Percentiles rank a stretch among this genome's conserved stretches.
Evolutionary conservation across 2,113 vertebrate species (phyloP).

Genomic region (Elaphurus davidianus): DNA sequence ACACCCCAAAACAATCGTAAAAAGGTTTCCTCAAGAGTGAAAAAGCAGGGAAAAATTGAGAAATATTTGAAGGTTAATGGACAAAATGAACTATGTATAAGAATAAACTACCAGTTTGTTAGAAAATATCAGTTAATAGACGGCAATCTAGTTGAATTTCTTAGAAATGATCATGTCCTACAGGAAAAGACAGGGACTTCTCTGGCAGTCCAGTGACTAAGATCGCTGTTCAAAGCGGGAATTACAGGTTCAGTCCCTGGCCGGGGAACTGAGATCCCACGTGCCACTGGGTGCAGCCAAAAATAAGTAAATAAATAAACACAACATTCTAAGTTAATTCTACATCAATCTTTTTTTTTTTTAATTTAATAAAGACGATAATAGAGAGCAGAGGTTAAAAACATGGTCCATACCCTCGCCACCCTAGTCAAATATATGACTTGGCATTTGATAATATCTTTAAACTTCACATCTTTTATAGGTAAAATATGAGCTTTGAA

Average conservation of each 20-base stretch:
- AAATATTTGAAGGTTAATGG: background rate
- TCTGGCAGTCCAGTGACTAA: background rate
- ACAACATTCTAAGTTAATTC: background rate
- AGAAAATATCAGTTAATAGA: background rate
- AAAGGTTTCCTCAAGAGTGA: background rate
- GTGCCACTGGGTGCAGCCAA: background rate
- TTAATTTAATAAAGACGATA: background rate
- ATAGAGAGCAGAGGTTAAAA: background rate
- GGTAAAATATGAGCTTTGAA: background rate
- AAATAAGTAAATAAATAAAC: background rate
- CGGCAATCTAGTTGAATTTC: background rate
- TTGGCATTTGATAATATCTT: background rate
- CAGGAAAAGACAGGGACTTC: background rate
- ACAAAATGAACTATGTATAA: background rate
- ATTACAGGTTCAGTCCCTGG: background rate
- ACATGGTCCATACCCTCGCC: too few species aligned
- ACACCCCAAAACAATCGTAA: background rate
- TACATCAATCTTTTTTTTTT: background rate
- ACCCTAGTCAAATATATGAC: background rate
- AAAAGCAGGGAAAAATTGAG: background rate
- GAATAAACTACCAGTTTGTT: background rate
- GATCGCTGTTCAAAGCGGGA: rapidly evolving
- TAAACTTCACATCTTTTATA: background rate
- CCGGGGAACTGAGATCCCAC: background rate
- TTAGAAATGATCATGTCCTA: background rate